Percentiles rank a stretch among this genome's conserved stretches.
phyloP scores from a whole-genome alignment of 2,797 vertebrate genomes.

The Telmatherina bonti region DNA sequence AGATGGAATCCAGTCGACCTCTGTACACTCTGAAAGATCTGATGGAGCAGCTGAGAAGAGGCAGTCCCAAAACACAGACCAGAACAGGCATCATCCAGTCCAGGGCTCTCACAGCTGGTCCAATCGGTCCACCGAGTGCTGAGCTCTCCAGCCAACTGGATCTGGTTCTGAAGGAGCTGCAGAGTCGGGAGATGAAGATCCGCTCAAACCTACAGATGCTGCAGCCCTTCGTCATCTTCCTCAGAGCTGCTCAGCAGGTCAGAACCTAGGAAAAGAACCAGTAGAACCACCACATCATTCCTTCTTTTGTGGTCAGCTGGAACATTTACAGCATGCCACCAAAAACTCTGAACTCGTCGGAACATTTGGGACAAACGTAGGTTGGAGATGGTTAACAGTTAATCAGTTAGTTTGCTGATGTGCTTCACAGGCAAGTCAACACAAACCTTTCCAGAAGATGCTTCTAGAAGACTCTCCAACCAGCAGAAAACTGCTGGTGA shows the following conservation, averaged over 20 bases:
- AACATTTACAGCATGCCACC: too few relatives aligned
- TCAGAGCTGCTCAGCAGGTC: slow-evolving; percentile 86
- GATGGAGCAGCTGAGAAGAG: slow-evolving; percentile 75
- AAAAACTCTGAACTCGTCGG: too few relatives aligned
- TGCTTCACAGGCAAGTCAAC: too few relatives aligned
- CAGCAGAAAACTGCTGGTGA: too few relatives aligned
- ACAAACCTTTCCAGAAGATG: too few relatives aligned
- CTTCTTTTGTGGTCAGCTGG: too few relatives aligned
- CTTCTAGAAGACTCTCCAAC: too few relatives aligned
- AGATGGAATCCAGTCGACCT: slow-evolving; percentile 12
- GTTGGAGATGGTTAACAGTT: too few relatives aligned
- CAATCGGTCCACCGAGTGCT: too few relatives aligned
- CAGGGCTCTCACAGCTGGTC: slow-evolving; percentile 15
- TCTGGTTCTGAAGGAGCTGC: slow-evolving; percentile 77
- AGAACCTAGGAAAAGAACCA: too few relatives aligned
- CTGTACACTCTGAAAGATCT: slow-evolving; percentile 61
- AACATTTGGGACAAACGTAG: too few relatives aligned
- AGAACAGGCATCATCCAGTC: not conserved
- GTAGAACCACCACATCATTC: not conserved
- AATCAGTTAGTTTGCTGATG: too few relatives aligned
- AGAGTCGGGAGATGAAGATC: slow-evolving; percentile 76
- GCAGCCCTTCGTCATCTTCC: slow-evolving; percentile 80
- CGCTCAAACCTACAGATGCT: slow-evolving; percentile 82
- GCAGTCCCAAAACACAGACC: not conserved
- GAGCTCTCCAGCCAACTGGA: slow-evolving; percentile 39